These are phyloP conservation scores for honey bee (Apis mellifera) DNA, from an alignment of 1,140 invertebrate species.

Conservation along the genomic window Amel_HAv3.1 CM009937.2:6536001-6536500, in stretches of 20 bases:
- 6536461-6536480: slow-evolving; percentile 38
- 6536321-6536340: slow-evolving; percentile 39
- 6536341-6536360: slow-evolving; percentile 55
- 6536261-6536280: not conserved
- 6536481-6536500: slow-evolving; percentile 27
- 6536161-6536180: too few relatives aligned
- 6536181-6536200: not conserved
- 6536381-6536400: slow-evolving; percentile 52
- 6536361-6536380: slow-evolving; percentile 66
- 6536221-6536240: not conserved
- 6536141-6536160: too few relatives aligned
- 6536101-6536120: too few relatives aligned
- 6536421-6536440: slow-evolving; percentile 56
- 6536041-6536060: too few relatives aligned
- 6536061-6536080: too few relatives aligned
- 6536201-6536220: too few relatives aligned
- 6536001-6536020: too few relatives aligned
- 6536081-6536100: too few relatives aligned
- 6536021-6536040: not conserved
- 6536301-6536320: slow-evolving; percentile 30
- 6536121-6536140: too few relatives aligned
- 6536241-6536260: not conserved
- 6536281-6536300: slow-evolving; percentile 14
- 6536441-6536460: slow-evolving; percentile 29
- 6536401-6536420: slow-evolving; percentile 49